phyloP scores from a whole-genome alignment of 2,113 vertebrate genomes.

The Nesoenas mayeri region DNA sequence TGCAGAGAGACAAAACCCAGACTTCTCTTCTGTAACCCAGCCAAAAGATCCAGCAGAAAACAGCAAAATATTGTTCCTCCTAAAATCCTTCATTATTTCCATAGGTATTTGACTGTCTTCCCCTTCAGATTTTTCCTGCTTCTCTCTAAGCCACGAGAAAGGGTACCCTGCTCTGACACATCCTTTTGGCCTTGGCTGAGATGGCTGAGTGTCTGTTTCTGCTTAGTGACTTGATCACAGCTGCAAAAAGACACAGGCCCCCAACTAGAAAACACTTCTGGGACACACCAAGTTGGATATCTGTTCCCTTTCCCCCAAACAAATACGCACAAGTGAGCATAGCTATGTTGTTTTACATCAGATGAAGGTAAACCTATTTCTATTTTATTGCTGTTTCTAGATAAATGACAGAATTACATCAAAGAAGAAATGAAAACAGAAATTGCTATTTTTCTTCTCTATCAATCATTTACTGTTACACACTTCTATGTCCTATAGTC shows the following conservation, averaged over 20 bases:
- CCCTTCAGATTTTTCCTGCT: neutral
- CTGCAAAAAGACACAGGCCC: neutral
- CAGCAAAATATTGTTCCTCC: neutral
- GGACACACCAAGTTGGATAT: accelerated
- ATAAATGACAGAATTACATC: neutral
- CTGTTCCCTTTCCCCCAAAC: neutral
- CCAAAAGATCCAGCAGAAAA: neutral
- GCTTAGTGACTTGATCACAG: neutral
- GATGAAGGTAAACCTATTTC: neutral
- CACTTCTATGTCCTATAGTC: neutral
- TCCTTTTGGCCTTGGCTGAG: neutral
- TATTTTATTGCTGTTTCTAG: neutral
- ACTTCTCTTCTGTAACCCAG: neutral
- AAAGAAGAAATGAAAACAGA: neutral
- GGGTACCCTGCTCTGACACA: neutral
- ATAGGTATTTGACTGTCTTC: neutral
- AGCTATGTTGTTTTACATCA: neutral
- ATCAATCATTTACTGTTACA: neutral
- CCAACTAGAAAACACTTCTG: neutral
- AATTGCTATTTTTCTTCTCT: neutral
- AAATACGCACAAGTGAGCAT: neutral
- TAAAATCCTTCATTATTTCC: neutral
- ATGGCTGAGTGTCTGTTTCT: neutral
- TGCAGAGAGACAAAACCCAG: neutral
- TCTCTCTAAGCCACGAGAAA: neutral